Base-by-base conservation (phyloP, 2,888 invertebrate species). In the Trissolcus japonicus region DNA sequence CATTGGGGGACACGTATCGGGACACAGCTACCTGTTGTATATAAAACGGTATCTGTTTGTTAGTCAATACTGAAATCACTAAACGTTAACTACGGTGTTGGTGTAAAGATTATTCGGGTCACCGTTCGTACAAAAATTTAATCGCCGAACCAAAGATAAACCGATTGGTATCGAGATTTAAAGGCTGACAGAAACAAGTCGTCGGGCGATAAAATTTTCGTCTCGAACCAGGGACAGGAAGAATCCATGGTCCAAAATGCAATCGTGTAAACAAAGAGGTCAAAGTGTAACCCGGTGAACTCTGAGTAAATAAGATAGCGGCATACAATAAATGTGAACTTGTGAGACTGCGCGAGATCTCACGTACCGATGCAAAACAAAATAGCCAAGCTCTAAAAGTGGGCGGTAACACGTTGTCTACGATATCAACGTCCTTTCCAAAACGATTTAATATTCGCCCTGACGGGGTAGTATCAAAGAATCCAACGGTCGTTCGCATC, bases 381-480 rank as follows among this genome's bases (percentile, higher is more conserved):
- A 86, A 82, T 77, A 86, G 85, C 94, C 94, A 94, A 83, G 93
- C 93, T 85, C 94, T 91, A 86, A 95, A 90, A 83, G 92, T 94
- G 91, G 92, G 92, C 60, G 94, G 94, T 87, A 94, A 91, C 85
- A 92, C 91, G 88, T 92, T 93, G 91, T 94, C 94, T 89, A 94
- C 89, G 84, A 92, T 91, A 88, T 94, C 94, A 82, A 94, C 90
- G 89, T 94, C 94, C 91, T 94, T 94, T 88, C 93, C 92, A 91
- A 94, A 94, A 82, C 95, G 92, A 91, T 94, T 95, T 89, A 95
- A 92, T 87, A 95, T 92, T 87, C 95, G 91, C 88, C 95, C 95
- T 80, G 93, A 91, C 78, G 95, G 95, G 84, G 95, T 95, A 83
- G 94, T 93, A 90, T 95, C 95, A 91, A 93, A 95, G 91, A 94